Evolutionary conservation across 30 jellyfish, hydroid and myxozoan species (phyloP).

Genomic region (Hydractinia symbiolongicarpus): DNA sequence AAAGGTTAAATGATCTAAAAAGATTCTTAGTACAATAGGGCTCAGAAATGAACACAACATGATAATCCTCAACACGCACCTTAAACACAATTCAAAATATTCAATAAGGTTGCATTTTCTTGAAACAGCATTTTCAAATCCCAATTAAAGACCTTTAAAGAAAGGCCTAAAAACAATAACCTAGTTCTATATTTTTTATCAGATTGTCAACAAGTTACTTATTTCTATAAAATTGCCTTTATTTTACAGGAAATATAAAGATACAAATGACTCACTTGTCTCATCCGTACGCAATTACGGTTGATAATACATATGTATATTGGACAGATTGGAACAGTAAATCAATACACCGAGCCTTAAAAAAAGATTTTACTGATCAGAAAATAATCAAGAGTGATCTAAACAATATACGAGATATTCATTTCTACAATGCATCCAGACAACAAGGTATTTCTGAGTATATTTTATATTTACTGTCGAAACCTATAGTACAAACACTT

Average conservation of each 20-base stretch:
- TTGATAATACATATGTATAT: conserved; percentile 43
- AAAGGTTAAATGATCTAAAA: no score
- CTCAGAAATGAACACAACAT: no score
- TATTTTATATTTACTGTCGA: neutral
- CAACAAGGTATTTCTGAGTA: conserved; percentile 49
- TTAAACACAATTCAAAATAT: no score
- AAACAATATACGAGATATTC: conserved; percentile 76
- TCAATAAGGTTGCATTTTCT: no score
- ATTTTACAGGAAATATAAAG: conserved; percentile 43
- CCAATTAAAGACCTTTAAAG: no score
- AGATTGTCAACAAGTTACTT: no score
- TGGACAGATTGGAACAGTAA: conserved; percentile 89
- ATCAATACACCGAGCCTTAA: conserved; percentile 38
- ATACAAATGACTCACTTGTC: neutral
- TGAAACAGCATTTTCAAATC: no score
- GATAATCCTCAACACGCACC: no score
- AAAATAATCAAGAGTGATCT: conserved; percentile 19
- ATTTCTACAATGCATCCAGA: conserved; percentile 52
- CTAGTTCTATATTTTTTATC: no score
- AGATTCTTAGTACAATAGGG: no score
- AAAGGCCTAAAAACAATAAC: no score
- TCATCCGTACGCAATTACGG: conserved; percentile 79
- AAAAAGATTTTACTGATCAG: conserved; percentile 14
- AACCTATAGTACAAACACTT: no score
- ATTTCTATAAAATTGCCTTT: neutral